Evolutionary conservation across 2,113 vertebrate genomes (phyloP), one percentile per base, ranked within the genome.

Genomic region (Canis aureus): DNA sequence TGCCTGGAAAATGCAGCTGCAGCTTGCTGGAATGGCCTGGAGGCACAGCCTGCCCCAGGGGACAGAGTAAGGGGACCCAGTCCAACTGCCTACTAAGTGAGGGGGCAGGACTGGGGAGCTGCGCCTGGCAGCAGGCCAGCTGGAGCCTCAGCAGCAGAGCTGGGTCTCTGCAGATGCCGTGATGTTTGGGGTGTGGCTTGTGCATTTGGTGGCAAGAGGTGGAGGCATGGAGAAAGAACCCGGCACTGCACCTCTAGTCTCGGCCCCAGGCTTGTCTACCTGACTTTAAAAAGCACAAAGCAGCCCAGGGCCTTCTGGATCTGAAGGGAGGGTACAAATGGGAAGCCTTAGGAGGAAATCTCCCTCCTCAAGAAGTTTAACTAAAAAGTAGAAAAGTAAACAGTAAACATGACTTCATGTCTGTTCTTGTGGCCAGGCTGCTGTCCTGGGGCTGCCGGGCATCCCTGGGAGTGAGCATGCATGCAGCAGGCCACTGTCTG

Each of bases 1-100:
- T 95, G 98, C 98, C 97, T 84, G 95, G 97, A 95, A 97, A 96
- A 96, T 83, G 98, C 97, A 73, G 97, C 97, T 96, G 98, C 91
- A 89, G 97, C 98, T 95, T 97, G 97, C 88, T 90, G 73, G 86
- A 43, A 93, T 32, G 29, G 92, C 55, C 81, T n/a, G 83, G 43
- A 64, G 95, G 76, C 35, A 0, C 9, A 5, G 69, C 64, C 35
- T 23, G 43, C 80, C 15, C 2, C 0, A 49, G 66, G 82, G 53
- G 29, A 87, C 27, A 79, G 38, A 69, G 53, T 35, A 29, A 83
- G 79, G 20, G 59, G 71, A 78, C 51, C 3, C 60, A 83, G 94
- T 11, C 95, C 94, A 89, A 53, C 16, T 25, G 95, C 92, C 55
- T 90, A 92, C 91, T 43, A 15, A 49, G 71, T 1, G 53, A 32